phyloP scores from a whole-genome alignment of 1,140 invertebrate species.

The Neoseiulus cucumeris region DNA sequence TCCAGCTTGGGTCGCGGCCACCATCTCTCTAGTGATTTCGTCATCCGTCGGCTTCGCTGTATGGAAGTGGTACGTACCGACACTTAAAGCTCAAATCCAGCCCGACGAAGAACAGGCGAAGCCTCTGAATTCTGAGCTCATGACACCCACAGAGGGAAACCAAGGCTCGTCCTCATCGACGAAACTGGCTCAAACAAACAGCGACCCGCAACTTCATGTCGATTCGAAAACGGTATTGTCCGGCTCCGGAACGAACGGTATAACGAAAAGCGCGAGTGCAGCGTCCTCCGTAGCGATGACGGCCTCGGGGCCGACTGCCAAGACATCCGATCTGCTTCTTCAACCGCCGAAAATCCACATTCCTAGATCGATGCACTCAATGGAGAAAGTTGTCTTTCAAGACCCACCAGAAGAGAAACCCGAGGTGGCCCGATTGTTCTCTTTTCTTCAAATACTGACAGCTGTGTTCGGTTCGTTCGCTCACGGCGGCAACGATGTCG shows the following conservation, averaged over 20 bases:
- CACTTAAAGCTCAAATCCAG: background rate
- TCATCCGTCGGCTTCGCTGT: slow-evolving; percentile 7
- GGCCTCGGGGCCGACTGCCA: background rate
- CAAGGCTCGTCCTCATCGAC: too few species aligned
- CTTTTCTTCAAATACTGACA: slow-evolving; percentile 83
- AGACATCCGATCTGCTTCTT: background rate
- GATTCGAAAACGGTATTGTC: too few species aligned
- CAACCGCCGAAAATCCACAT: background rate
- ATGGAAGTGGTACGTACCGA: background rate
- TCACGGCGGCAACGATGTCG: slow-evolving; percentile 91
- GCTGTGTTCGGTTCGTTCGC: slow-evolving; percentile 94
- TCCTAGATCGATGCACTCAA: background rate
- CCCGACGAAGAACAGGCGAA: background rate
- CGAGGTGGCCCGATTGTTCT: slow-evolving; percentile 57
- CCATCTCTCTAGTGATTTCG: slow-evolving; percentile 44
- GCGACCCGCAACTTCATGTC: too few species aligned
- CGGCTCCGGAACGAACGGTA: background rate
- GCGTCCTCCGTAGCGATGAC: background rate
- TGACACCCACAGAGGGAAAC: background rate
- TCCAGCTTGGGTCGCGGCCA: slow-evolving; percentile 58
- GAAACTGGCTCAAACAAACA: too few species aligned
- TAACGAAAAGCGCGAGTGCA: background rate
- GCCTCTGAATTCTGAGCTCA: background rate
- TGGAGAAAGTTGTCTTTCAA: slow-evolving; percentile 9
- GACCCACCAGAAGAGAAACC: slow-evolving; percentile 28